phyloP scores from a whole-genome alignment of 2,888 invertebrate species.

The Drosophila picticornis region DNA sequence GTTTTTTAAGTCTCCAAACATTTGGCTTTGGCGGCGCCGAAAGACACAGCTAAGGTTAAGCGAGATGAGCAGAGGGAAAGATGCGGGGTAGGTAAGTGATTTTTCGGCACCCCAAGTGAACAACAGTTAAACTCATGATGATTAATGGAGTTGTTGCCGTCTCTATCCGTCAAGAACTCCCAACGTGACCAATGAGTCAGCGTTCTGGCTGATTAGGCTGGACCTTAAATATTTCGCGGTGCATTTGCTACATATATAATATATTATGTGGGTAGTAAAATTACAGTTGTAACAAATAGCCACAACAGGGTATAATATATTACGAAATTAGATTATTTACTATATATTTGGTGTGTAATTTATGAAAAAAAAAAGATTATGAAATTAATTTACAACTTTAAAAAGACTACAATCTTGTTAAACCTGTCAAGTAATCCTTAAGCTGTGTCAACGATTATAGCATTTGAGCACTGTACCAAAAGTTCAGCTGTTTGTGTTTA shows the following conservation, averaged over 20 bases:
- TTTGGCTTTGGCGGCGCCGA: slow-evolving; percentile 46
- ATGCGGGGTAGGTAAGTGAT: slow-evolving; percentile 20
- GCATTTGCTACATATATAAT: background rate
- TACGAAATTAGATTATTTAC: background rate
- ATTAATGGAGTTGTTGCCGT: slow-evolving; percentile 48
- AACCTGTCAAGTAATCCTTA: background rate
- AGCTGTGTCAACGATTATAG: background rate
- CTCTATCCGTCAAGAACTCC: slow-evolving; percentile 28
- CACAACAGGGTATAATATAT: background rate
- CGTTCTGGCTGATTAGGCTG: slow-evolving; percentile 39
- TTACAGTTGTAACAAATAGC: background rate
- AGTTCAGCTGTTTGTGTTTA: slow-evolving; percentile 17
- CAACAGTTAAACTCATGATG: slow-evolving; percentile 37
- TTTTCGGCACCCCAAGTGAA: slow-evolving; percentile 26
- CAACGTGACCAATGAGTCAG: slow-evolving; percentile 50
- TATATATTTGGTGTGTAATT: background rate
- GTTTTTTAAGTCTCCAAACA: slow-evolving; percentile 43
- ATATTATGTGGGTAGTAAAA: background rate
- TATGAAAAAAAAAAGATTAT: background rate
- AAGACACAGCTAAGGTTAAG: slow-evolving; percentile 50
- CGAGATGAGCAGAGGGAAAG: background rate
- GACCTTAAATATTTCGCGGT: slow-evolving; percentile 24
- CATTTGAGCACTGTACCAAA: slow-evolving; percentile 8
- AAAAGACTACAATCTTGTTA: background rate
- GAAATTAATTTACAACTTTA: background rate